These are phyloP conservation scores for Drosophila melanogaster DNA, from an alignment of 1,140 invertebrate species.

Conservation along the genomic window Release_6_plus_ISO1_MT NT_033779.5:12719501-12720000, in stretches of 20 bases:
- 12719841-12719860: conserved; percentile 46
- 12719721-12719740: conserved; percentile 54
- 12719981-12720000: conserved; percentile 17
- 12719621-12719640: conserved; percentile 27
- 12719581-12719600: conserved; percentile 70
- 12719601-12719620: conserved; percentile 25
- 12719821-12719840: conserved; percentile 67
- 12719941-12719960: neutral
- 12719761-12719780: conserved; percentile 1
- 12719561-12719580: conserved; percentile 59
- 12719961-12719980: conserved; percentile 1
- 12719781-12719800: conserved; percentile 35
- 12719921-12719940: conserved; percentile 14
- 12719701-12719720: conserved; percentile 15
- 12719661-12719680: conserved; percentile 12
- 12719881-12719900: neutral
- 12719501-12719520: neutral
- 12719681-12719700: conserved; percentile 44
- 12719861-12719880: conserved; percentile 13
- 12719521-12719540: conserved; percentile 27
- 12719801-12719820: conserved; percentile 35
- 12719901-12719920: conserved; percentile 23
- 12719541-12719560: conserved; percentile 62
- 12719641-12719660: conserved; percentile 30
- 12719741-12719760: conserved; percentile 9